Conservation (phyloP, 2,113 vertebrate species). For the Dromaius novaehollandiae region DNA sequence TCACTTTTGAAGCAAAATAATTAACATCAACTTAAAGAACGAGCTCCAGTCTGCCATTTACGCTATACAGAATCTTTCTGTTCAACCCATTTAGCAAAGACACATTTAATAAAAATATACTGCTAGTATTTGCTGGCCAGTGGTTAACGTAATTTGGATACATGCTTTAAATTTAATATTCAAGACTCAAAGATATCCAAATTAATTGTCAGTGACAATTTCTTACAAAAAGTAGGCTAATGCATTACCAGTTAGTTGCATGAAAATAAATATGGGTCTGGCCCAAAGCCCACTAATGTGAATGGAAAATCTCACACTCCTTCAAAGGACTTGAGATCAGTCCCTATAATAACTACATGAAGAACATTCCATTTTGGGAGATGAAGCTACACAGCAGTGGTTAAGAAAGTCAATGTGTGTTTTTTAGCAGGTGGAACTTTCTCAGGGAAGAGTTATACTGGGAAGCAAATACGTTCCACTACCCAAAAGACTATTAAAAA, state of each 20-base stretch:
- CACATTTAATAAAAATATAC: background rate
- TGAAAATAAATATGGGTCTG: background rate
- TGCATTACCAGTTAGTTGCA: background rate
- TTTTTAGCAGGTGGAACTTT: background rate
- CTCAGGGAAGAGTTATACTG: background rate
- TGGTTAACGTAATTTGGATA: background rate
- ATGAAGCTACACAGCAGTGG: background rate
- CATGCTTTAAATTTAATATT: background rate
- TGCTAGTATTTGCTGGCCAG: background rate
- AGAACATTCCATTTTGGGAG: constrained; percentile 41
- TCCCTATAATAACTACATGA: constrained; percentile 6
- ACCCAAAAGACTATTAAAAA: background rate
- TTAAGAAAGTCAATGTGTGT: constrained; percentile 16
- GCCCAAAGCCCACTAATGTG: constrained; percentile 1
- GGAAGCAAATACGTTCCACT: background rate
- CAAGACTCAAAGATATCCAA: background rate
- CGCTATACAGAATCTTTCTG: background rate
- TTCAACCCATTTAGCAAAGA: background rate
- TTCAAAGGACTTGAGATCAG: constrained; percentile 40
- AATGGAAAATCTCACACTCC: constrained; percentile 58
- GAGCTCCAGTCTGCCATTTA: background rate
- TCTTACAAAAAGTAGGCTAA: background rate
- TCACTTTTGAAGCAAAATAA: background rate
- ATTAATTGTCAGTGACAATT: background rate
- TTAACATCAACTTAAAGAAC: background rate